phyloP scores from a whole-genome alignment of 2,113 vertebrate species.

The Mesembrinibis cayennensis region DNA sequence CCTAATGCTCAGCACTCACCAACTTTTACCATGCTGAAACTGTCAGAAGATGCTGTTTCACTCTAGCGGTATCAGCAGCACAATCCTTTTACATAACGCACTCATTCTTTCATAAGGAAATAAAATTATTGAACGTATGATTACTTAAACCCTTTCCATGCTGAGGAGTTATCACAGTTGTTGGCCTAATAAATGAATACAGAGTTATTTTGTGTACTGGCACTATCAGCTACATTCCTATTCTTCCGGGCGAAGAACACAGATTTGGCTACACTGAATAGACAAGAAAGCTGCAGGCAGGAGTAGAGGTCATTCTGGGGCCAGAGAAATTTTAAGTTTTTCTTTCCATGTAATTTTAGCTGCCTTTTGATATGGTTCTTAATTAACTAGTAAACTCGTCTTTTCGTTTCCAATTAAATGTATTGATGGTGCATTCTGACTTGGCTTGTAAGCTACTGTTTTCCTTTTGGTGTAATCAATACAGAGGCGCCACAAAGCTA shows the following conservation, averaged over 20 bases:
- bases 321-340: constrained; percentile 5
- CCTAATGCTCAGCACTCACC: background rate
- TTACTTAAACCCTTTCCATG: background rate
- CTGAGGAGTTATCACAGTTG: background rate
- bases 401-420: background rate
- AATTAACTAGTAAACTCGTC: constrained; percentile 23
- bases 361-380: constrained; percentile 9
- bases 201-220: background rate
- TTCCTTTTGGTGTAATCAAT: constrained; percentile 3
- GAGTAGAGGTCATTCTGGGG: background rate
- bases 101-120: background rate
- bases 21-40: background rate
- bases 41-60: background rate
- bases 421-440: background rate
- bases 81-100: background rate
- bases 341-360: constrained; percentile 24
- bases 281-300: background rate
- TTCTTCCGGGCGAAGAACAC: background rate
- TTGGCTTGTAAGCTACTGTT: background rate
- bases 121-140: background rate
- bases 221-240: background rate
- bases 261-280: accelerated
- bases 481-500: background rate
- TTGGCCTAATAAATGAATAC: background rate
- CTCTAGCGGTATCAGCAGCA: background rate